Conservation (phyloP, 2,113 vertebrate species). For the Theristicus caerulescens region DNA sequence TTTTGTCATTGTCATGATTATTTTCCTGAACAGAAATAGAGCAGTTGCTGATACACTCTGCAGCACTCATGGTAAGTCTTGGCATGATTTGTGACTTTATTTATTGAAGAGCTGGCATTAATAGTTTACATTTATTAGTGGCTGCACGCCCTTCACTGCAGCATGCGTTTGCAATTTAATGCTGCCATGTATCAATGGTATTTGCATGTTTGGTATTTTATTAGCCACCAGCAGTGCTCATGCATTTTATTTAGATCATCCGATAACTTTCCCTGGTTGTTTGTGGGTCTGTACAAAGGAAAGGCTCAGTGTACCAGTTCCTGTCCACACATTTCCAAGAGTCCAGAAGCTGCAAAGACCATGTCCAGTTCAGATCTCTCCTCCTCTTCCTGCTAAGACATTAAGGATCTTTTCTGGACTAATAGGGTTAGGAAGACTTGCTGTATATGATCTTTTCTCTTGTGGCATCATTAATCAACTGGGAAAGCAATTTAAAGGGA, state of each 20-base stretch:
- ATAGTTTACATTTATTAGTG: slow-evolving; percentile 48
- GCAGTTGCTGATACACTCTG: neutral
- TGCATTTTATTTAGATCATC: slow-evolving; percentile 28
- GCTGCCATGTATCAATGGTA: slow-evolving; percentile 15
- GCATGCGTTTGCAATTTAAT: slow-evolving; percentile 33
- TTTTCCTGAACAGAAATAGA: neutral
- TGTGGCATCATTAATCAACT: neutral
- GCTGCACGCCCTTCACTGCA: neutral
- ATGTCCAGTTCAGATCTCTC: neutral
- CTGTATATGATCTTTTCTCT: neutral
- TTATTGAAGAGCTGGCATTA: slow-evolving; percentile 28
- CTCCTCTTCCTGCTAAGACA: neutral
- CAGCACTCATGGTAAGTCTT: neutral
- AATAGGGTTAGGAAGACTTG: neutral
- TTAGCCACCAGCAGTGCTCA: slow-evolving; percentile 1
- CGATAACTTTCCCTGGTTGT: neutral
- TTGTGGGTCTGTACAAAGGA: neutral
- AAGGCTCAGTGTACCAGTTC: neutral
- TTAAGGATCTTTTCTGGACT: neutral
- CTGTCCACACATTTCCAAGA: neutral
- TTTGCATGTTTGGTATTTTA: slow-evolving; percentile 49
- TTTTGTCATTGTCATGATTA: neutral
- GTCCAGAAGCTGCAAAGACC: neutral
- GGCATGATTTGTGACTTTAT: slow-evolving; percentile 24
- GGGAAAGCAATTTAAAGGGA: slow-evolving; percentile 8